Percentiles rank a stretch among this genome's conserved stretches.
phyloP scores from a whole-genome alignment of 2,888 invertebrate genomes.

The Palloptera scutellata region DNA sequence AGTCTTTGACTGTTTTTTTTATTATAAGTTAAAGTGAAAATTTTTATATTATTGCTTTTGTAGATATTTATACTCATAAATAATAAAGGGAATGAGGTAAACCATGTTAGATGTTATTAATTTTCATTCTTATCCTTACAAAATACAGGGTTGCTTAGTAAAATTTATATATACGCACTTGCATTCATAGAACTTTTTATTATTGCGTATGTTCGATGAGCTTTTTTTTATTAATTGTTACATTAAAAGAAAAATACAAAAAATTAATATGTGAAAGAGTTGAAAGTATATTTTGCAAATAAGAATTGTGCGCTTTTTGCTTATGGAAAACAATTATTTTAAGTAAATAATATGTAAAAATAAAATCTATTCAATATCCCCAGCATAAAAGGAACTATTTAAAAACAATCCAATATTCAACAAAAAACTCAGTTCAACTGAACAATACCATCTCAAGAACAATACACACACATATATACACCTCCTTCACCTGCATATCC shows the following conservation, averaged over 20 bases:
- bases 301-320: background rate
- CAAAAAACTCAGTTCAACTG: too few species aligned
- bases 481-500: slow-evolving; percentile 16
- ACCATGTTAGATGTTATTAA: background rate
- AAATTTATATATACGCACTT: slow-evolving; percentile 22
- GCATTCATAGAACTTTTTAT: background rate
- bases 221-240: background rate
- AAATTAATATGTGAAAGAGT: too few species aligned
- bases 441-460: background rate
- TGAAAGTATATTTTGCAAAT: background rate
- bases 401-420: too few species aligned
- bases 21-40: too few species aligned
- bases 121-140: background rate
- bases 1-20: too few species aligned
- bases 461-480: background rate
- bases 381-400: background rate
- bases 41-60: too few species aligned
- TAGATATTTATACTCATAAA: background rate
- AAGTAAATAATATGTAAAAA: too few species aligned
- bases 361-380: too few species aligned
- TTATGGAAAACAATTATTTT: background rate
- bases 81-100: background rate
- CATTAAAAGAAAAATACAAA: background rate
- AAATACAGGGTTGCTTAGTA: slow-evolving; percentile 34
- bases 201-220: background rate